phyloP scores from a whole-genome alignment of 2,113 vertebrate species.

The Acrocephalus kingi region DNA sequence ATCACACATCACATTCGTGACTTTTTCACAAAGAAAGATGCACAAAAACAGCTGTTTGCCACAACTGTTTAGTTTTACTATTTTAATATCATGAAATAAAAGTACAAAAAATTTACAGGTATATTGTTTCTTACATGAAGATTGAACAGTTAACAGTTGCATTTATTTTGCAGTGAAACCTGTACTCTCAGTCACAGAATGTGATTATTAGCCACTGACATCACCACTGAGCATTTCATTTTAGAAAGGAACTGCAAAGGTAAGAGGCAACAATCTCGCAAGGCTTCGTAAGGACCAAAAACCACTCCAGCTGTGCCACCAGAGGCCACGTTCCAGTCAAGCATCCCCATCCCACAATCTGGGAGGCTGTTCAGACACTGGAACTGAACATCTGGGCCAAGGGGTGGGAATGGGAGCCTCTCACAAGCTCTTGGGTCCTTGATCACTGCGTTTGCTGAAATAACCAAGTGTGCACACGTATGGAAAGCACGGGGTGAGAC shows the following conservation, averaged over 20 bases:
- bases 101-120: conserved; percentile 77
- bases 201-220: conserved; percentile 51
- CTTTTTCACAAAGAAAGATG: conserved; percentile 8
- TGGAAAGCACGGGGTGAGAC: neutral
- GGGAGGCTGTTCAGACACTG: neutral
- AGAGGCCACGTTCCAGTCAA: neutral
- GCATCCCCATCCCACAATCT: neutral
- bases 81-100: conserved; percentile 79
- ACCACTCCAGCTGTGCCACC: neutral
- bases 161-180: conserved; percentile 53
- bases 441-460: neutral
- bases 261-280: conserved; percentile 57
- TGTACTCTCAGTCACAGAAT: conserved; percentile 57
- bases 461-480: neutral
- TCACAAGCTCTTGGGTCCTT: neutral
- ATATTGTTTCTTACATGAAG: conserved; percentile 67
- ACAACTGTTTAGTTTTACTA: conserved; percentile 65
- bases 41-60: conserved; percentile 40
- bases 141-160: conserved; percentile 59
- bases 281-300: neutral
- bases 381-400: neutral
- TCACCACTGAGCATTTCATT: conserved; percentile 44
- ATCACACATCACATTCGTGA: neutral
- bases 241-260: conserved; percentile 36
- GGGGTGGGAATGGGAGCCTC: neutral